Evolutionary conservation across 2,113 vertebrate genomes (phyloP).

Genomic region (Callopanchax toddi): DNA sequence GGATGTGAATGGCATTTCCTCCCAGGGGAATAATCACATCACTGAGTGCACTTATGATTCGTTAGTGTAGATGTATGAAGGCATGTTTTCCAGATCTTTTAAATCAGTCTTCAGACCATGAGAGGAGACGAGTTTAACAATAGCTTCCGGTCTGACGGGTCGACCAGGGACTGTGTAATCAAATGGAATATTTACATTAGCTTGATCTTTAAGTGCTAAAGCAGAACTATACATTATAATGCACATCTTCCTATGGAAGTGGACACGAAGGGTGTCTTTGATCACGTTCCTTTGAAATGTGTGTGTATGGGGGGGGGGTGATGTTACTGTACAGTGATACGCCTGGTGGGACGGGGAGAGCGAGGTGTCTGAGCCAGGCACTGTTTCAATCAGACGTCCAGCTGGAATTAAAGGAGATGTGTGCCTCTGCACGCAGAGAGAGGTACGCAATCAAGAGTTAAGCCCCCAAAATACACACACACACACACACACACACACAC

Average conservation of each 20-base stretch:
- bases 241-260: slow-evolving; percentile 38
- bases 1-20: slow-evolving; percentile 59
- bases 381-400: slow-evolving; percentile 66
- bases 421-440: slow-evolving; percentile 61
- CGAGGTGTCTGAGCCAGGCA: slow-evolving; percentile 53
- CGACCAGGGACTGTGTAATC: slow-evolving; percentile 28
- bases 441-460: slow-evolving; percentile 65
- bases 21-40: slow-evolving; percentile 68
- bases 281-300: slow-evolving; percentile 47
- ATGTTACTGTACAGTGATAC: slow-evolving; percentile 61
- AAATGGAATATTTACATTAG: slow-evolving; percentile 54
- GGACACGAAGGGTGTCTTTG: slow-evolving; percentile 57
- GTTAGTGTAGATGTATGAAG: slow-evolving; percentile 20
- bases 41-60: slow-evolving; percentile 33
- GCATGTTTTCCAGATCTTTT: slow-evolving; percentile 47
- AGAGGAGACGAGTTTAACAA: slow-evolving; percentile 58
- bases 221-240: slow-evolving; percentile 26
- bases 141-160: slow-evolving; percentile 36
- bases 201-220: slow-evolving; percentile 54
- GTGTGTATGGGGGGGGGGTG: slow-evolving; percentile 28
- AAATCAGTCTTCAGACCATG: slow-evolving; percentile 18
- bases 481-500: too few species aligned
- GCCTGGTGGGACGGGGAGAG: slow-evolving; percentile 48
- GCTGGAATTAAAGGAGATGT: slow-evolving; percentile 67
- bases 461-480: neutral